Base-by-base conservation (phyloP, 2,888 invertebrate species). In the Gymnocheta viridis region DNA sequence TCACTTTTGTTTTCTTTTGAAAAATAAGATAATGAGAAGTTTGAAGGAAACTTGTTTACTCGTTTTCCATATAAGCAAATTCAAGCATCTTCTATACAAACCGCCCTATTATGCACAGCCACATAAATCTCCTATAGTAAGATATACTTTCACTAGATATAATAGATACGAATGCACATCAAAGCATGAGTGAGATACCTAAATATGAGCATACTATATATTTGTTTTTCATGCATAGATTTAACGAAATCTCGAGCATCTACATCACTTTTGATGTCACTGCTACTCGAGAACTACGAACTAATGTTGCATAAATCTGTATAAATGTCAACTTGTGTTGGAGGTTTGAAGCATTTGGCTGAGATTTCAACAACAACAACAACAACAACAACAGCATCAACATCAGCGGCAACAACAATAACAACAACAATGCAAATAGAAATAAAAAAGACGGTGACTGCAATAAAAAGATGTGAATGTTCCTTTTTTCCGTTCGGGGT, bases 221-320 rank as follows among this genome's bases (percentile, higher is more conserved):
- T 51, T 73, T 81, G 32, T 22, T 44, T 58, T 67, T 67, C 67
- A 81, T 81, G 74, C 69, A 82, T 70, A 76, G 67, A 76, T 64
- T 82, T 76, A 74, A 74, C 58, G 74, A 81, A 81, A 82, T 82
- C 74, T 76, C 51, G 35, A 76, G 62, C 47, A 74, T 69, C 81
- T 76, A 62, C 62, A 69, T 69, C 69, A 69, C 69, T 79, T 72
- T 72, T 79, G 32, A 54, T 79, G 64, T 44, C 41, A 27, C 44
- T 24, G 27, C 56, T 64, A 38, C 49, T 47, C 47, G 27, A 38
- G 67, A 69, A 82, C 74, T 62, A 47, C 82, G 64, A 78, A 82
- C 78, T 82, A 79, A 82, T 79, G 82, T 82, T 82, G 82, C 82
- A 82, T 79, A 82, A 82, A 82, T 82, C 78, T 73, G 82, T 79